phyloP scores from a whole-genome alignment of 2,888 invertebrate genomes.

The Machimus rusticus region DNA sequence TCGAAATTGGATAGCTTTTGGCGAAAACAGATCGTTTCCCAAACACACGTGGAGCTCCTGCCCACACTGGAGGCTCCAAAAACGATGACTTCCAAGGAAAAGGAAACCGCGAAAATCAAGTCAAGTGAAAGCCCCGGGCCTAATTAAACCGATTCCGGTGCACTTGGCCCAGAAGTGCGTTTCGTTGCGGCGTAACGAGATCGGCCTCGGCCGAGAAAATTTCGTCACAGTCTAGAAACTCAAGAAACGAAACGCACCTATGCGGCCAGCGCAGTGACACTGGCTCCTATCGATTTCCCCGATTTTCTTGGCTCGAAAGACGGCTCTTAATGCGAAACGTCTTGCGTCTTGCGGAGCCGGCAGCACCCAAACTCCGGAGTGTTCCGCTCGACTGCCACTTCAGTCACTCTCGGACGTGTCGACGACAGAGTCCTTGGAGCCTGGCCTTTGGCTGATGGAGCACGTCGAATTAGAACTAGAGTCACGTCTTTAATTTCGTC shows the following conservation, averaged over 20 bases:
- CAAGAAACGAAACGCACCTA: not conserved
- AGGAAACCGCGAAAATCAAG: not conserved
- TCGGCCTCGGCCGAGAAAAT: not conserved
- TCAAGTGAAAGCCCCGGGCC: not conserved
- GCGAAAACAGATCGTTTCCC: not conserved
- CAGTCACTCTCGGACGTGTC: not conserved
- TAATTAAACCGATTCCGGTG: not conserved
- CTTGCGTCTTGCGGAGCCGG: not conserved
- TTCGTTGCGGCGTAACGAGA: not conserved
- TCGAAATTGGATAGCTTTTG: not conserved
- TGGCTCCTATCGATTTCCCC: not conserved
- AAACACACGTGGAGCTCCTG: not conserved
- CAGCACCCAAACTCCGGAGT: not conserved
- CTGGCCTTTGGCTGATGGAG: not conserved
- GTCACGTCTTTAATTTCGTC: slow-evolving; percentile 30
- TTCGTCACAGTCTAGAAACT: not conserved
- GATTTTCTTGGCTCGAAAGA: not conserved
- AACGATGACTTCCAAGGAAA: not conserved
- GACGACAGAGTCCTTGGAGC: not conserved
- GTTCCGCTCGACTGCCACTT: not conserved
- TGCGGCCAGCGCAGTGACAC: not conserved
- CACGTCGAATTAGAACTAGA: slow-evolving; percentile 5
- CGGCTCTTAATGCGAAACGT: not conserved
- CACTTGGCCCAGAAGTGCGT: not conserved
- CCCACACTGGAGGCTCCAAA: not conserved